Base-by-base conservation (phyloP, 2,113 vertebrate genomes). In the Microcebus jonahi region DNA sequence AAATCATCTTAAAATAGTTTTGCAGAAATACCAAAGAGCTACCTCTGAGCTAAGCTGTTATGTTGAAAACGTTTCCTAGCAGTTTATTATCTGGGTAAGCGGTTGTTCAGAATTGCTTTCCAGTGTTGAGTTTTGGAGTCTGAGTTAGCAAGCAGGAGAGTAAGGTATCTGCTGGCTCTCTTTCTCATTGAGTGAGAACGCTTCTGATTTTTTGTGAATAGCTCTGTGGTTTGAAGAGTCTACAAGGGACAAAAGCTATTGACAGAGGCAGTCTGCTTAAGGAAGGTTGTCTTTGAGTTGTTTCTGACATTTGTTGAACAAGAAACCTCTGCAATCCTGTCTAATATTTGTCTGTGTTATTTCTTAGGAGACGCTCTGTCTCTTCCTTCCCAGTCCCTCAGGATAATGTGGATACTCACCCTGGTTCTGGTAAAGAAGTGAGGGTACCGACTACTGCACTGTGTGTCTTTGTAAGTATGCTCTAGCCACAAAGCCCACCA, bases 391-490 rank as follows among this genome's bases (percentile, higher is more conserved):
- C 99, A 67, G 94, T 98, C 2, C 99, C 99, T 12, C 99, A 99
- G 7, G 99, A 99, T 3, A 98, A 50, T 1, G 20, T 96, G 0
- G 99, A 99, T 34, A 57, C 98, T 1, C 99, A 98, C 5, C 98
- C 99, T 8, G 99, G 99, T 67, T 98, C 97, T 27, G 98, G 98
- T 89, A 98, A 99, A 2, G 99, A 99, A 83, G 99, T 99, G 86
- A 98, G 99, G n/a, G 99, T 99, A 71, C 99, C 99, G 7, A 99
- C 99, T 29, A 99, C 99, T 0, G 99, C 99, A 0, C 89, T 99
- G 18, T 99, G 99, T 82, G 98, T 99, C 50, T 99, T 99, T 75
- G 99, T 99, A 97, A 99, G 99, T 99, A 98, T 39, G 31, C n/a
- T 82, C 13, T 25, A 1, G 77, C 20, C 68, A 71, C 61, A 53